phyloP scores from a whole-genome alignment of 2,888 invertebrate genomes.

The Dolichomitus sp. region DNA sequence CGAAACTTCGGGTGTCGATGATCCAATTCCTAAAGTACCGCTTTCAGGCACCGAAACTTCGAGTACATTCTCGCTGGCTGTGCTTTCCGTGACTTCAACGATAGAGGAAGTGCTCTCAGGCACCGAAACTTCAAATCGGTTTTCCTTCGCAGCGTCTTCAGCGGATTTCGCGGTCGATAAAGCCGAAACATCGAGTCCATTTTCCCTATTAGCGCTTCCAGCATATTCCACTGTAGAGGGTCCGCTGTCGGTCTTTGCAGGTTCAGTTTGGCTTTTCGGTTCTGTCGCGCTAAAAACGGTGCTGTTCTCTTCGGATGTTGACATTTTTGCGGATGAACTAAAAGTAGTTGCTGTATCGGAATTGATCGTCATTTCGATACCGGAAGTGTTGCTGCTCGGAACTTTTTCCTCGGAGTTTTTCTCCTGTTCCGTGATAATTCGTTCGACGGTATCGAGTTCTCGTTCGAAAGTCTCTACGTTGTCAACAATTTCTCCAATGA shows the following conservation, averaged over 20 bases:
- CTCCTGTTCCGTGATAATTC: not conserved
- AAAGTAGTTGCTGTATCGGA: slow-evolving; percentile 41
- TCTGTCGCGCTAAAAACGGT: not conserved
- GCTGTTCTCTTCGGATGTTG: slow-evolving; percentile 2
- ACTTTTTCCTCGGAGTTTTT: not conserved
- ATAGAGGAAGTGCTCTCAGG: not conserved
- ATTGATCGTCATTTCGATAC: slow-evolving; percentile 34
- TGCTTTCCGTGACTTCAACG: not conserved
- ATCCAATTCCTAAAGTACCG: not conserved
- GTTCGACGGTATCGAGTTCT: not conserved
- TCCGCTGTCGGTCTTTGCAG: not conserved
- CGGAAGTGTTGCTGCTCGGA: slow-evolving; percentile 46
- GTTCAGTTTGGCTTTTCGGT: not conserved
- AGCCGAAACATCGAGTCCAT: not conserved
- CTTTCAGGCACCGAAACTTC: slow-evolving; percentile 17
- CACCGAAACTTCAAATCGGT: not conserved
- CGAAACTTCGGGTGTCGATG: slow-evolving; percentile 5
- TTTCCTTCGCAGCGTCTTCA: not conserved
- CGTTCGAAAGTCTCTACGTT: not conserved
- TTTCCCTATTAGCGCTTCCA: not conserved
- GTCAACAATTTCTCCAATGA: not conserved
- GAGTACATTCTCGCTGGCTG: not conserved
- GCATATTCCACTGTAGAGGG: not conserved
- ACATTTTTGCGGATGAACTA: not conserved
- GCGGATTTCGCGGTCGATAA: not conserved